Evolutionary conservation across 2,113 vertebrate genomes (phyloP), one percentile per base, ranked within the genome.

Genomic region (Cyphomyrus discorhynchus): DNA sequence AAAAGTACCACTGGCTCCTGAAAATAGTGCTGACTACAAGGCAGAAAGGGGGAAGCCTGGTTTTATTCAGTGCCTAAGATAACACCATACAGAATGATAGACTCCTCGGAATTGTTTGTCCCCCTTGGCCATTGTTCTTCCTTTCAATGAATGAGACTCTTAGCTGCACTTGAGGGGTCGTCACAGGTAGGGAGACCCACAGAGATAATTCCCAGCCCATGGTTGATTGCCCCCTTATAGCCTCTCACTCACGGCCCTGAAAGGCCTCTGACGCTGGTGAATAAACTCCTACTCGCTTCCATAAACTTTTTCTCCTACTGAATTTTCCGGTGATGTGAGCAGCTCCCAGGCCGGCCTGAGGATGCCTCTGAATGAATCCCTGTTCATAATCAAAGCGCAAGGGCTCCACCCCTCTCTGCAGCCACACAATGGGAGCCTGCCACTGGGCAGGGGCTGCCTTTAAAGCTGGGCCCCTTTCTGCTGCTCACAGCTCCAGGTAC

Each of bases 201-300:
- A 96, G 96, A 97, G 97, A 97, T 98, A 96, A 97, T 97, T 97
- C 96, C 95, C 96, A 97, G 95, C 95, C 96, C 95, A 99, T 97
- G 98, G 97, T 97, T 98, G 97, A 98, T 96, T 98, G 97, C 96
- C 94, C 95, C 97, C 96, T 97, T 99, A 98, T 96, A 96, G 96
- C 96, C 95, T 93, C 96, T 95, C 96, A 96, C 96, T 97, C 96
- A 95, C 94, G 94, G 95, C 93, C 96, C 96, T 98, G 97, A 99
- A 99, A 97, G 96, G 97, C 95, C 96, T 97, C 96, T 97, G 97
- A 98, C 97, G 93, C 96, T 96, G 96, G 96, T 98, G 97, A 98
- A 98, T 98, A 98, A 97, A 98, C 97, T 97, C 96, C 97, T 96
- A 97, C 98, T 97, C 97, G 96, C 97, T 97, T 97, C 98, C 97